These are phyloP conservation scores for Lithodes maja DNA, from an alignment of 2,888 invertebrate species.

Conservation along the genomic window DNA sequence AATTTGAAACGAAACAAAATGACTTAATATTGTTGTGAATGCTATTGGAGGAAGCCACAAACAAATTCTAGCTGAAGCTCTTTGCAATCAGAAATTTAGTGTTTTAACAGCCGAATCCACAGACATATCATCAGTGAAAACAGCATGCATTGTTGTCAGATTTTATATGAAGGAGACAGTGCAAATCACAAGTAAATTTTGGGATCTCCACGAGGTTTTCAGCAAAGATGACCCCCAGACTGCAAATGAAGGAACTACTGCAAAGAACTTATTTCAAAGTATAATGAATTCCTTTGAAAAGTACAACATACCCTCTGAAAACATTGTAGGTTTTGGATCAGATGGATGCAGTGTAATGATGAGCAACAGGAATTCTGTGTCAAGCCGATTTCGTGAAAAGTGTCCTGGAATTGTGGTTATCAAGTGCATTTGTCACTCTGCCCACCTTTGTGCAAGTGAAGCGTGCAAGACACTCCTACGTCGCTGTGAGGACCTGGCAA, in stretches of 20 bases:
- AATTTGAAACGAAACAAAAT: conserved; percentile 7
- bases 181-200: neutral
- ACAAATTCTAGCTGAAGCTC: neutral
- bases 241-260: conserved; percentile 20
- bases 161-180: neutral
- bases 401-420: conserved; percentile 15
- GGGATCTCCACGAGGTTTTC: conserved; percentile 22
- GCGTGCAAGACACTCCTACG: conserved; percentile 15
- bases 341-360: conserved; percentile 5
- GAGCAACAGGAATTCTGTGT: neutral
- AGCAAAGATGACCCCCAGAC: neutral
- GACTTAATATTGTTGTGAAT: neutral
- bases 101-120: conserved; percentile 4
- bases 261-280: neutral
- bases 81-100: neutral
- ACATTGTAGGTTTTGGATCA: conserved; percentile 31
- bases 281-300: neutral
- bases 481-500: conserved; percentile 72
- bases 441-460: conserved; percentile 17
- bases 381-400: neutral
- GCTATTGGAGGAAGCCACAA: neutral
- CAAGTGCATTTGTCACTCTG: conserved; percentile 35
- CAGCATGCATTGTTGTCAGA: conserved; percentile 8
- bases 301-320: conserved; percentile 19
- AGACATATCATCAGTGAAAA: neutral